phyloP scores from a whole-genome alignment of 2,888 invertebrate species.

The Idaea biselata region DNA sequence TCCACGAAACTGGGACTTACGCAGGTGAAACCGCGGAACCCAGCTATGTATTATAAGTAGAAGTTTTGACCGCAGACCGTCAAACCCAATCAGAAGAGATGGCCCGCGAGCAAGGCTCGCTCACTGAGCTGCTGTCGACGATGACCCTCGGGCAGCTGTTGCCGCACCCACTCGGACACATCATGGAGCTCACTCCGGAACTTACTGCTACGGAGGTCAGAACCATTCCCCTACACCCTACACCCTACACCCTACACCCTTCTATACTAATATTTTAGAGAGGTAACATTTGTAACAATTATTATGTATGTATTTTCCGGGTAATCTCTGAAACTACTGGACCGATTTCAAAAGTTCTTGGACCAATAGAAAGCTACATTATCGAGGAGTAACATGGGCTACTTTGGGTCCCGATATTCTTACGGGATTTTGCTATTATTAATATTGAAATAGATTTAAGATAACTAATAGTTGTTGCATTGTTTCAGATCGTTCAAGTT shows the following conservation, averaged over 20 bases:
- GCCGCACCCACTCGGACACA: conserved; percentile 89
- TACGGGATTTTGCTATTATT: neutral
- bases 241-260: neutral
- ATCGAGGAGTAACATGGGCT: neutral
- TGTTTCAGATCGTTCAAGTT: conserved; percentile 85
- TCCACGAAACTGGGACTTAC: no score
- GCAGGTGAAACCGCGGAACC: no score
- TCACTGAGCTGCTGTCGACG: conserved; percentile 85
- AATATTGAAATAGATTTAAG: neutral
- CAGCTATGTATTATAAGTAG: neutral
- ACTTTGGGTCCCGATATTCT: no score
- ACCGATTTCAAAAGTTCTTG: no score
- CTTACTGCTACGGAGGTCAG: conserved; percentile 86
- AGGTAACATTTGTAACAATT: no score
- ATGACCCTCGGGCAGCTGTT: conserved; percentile 92
- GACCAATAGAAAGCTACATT: no score
- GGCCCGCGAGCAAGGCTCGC: conserved; percentile 55
- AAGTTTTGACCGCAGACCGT: conserved; percentile 42
- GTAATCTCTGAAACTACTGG: no score
- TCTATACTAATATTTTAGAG: no score
- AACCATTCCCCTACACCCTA: neutral
- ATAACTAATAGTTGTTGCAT: neutral
- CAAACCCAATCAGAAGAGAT: conserved; percentile 57
- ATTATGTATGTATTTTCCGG: no score
- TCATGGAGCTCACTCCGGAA: conserved; percentile 87